phyloP scores from a whole-genome alignment of 2,797 vertebrate genomes.

The Myoxocephalus aenaeus region DNA sequence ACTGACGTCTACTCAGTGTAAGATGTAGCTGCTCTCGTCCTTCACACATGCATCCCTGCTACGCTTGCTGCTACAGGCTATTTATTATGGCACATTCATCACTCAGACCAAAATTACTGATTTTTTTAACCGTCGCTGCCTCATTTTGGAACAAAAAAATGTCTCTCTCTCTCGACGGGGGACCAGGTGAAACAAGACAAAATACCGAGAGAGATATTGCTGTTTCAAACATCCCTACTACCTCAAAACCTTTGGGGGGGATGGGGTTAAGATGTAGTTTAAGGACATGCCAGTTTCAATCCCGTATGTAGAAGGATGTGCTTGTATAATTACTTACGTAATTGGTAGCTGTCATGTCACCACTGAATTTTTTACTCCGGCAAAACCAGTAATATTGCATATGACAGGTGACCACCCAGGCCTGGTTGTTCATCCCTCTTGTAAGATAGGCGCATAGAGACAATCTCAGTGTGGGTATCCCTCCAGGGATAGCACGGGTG shows the following conservation, averaged over 20 bases:
- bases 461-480: slow-evolving; percentile 50
- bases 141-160: not conserved
- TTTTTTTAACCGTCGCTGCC: not conserved
- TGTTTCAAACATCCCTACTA: not conserved
- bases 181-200: not conserved
- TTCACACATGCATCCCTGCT: slow-evolving; percentile 62
- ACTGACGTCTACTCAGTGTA: slow-evolving; percentile 66
- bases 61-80: slow-evolving; percentile 20
- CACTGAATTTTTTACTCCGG: not conserved
- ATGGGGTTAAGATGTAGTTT: not conserved
- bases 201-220: not conserved
- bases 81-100: slow-evolving; percentile 50
- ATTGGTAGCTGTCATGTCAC: slow-evolving; percentile 5
- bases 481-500: slow-evolving; percentile 43
- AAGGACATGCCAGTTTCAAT: not conserved
- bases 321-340: not conserved
- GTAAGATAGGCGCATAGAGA: slow-evolving; percentile 9
- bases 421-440: not conserved
- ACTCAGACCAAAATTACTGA: slow-evolving; percentile 24
- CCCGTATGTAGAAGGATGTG: not conserved
- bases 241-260: not conserved
- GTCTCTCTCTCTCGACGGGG: not conserved
- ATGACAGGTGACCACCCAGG: not conserved
- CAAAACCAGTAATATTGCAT: not conserved
- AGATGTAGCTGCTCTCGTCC: slow-evolving; percentile 70